These are phyloP conservation scores for Anthopleura xanthogrammica DNA, from an alignment of 92 coral and sea anemone genomes.

Conservation along the genomic window DNA sequence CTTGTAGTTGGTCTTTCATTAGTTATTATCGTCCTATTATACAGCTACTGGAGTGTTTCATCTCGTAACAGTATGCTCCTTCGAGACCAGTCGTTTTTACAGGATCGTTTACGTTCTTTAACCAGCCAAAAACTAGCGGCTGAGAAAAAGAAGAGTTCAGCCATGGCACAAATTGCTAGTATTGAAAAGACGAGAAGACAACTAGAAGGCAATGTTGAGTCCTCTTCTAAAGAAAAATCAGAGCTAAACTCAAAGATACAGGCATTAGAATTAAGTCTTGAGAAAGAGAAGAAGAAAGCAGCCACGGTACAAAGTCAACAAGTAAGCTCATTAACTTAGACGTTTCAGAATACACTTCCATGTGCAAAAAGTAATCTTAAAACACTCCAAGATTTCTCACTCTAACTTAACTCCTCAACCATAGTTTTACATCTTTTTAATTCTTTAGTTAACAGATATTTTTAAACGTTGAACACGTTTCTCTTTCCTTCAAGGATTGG, in stretches of 20 bases:
- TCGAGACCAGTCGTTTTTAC: slow-evolving; percentile 64
- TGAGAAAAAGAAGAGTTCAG: slow-evolving; percentile 48
- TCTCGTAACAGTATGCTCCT: slow-evolving; percentile 73
- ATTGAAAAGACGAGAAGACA: slow-evolving; percentile 38
- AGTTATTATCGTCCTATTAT: slow-evolving; percentile 59
- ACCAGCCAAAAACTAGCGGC: slow-evolving; percentile 46
- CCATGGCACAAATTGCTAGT: slow-evolving; percentile 34
- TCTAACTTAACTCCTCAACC: too few species aligned
- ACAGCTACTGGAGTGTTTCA: slow-evolving; percentile 90
- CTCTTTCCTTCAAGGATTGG: too few species aligned
- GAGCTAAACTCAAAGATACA: slow-evolving; percentile 12
- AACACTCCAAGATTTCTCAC: too few species aligned
- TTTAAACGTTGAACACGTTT: too few species aligned
- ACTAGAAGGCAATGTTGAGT: neutral
- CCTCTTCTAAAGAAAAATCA: slow-evolving; percentile 2
- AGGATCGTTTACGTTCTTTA: slow-evolving; percentile 61
- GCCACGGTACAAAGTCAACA: neutral
- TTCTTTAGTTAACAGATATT: too few species aligned
- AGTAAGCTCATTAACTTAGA: neutral
- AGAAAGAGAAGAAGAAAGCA: neutral
- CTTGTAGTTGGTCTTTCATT: slow-evolving; percentile 65
- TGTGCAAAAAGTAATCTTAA: neutral
- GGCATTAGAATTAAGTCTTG: slow-evolving; percentile 11
- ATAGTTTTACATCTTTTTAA: too few species aligned
- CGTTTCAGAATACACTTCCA: neutral